Evolutionary conservation across 2,888 invertebrate genomes (phyloP).

Genomic region (Mellilla xanthometata): DNA sequence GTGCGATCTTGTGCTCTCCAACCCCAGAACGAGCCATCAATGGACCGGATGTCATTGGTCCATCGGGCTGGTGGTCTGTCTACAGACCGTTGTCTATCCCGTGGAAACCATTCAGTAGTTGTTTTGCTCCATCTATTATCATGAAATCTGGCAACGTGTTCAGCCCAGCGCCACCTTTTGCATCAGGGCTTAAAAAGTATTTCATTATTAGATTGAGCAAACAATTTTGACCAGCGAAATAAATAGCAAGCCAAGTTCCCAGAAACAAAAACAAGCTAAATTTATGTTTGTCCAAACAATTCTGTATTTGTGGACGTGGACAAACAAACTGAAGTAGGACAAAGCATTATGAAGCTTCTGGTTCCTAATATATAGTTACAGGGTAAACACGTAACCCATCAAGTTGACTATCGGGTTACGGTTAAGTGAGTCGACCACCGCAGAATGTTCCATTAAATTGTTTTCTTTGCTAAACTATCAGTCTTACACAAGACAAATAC

Average conservation of each 20-base stretch:
- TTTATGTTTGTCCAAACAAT: slow-evolving; percentile 23
- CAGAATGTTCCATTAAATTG: slow-evolving; percentile 72
- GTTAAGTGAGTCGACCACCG: slow-evolving; percentile 78
- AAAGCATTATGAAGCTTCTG: slow-evolving; percentile 64
- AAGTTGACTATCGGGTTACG: slow-evolving; percentile 66
- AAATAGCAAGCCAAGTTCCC: slow-evolving; percentile 5
- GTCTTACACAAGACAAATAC: slow-evolving; percentile 42
- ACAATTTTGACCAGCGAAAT: slow-evolving; percentile 11
- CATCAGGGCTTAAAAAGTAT: too few relatives aligned
- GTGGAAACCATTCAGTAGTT: too few relatives aligned
- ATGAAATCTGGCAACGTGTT: too few relatives aligned
- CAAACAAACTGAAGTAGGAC: slow-evolving; percentile 59
- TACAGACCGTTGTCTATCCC: too few relatives aligned
- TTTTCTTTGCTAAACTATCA: slow-evolving; percentile 67
- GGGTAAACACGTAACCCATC: slow-evolving; percentile 70
- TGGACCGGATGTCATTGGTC: too few relatives aligned
- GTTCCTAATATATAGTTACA: slow-evolving; percentile 64
- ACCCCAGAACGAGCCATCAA: too few relatives aligned
- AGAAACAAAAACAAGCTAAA: slow-evolving; percentile 17
- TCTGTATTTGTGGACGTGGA: slow-evolving; percentile 44
- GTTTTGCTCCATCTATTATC: too few relatives aligned
- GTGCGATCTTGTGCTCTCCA: too few relatives aligned
- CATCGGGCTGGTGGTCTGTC: too few relatives aligned
- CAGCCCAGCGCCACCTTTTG: too few relatives aligned
- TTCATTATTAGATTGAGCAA: slow-evolving; percentile 4